phyloP scores from a whole-genome alignment of 1,140 invertebrate genomes.

The Nymphalis io region DNA sequence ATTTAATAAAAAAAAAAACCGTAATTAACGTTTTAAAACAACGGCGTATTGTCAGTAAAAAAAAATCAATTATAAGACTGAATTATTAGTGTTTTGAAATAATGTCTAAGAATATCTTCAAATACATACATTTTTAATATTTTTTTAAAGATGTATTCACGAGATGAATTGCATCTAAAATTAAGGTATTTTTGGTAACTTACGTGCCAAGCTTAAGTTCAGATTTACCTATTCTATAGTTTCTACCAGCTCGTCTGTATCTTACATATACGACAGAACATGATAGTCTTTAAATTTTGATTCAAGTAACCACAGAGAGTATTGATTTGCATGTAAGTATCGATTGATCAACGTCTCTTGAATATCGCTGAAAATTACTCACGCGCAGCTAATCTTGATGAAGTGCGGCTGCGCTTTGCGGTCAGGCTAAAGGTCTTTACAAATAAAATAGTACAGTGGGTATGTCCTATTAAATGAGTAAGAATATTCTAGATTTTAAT shows the following conservation, averaged over 20 bases:
- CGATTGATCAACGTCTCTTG: constrained; percentile 62
- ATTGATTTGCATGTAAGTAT: constrained; percentile 55
- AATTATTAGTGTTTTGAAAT: too few relatives aligned
- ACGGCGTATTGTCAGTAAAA: too few relatives aligned
- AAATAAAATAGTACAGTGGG: constrained; percentile 27
- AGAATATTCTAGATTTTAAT: neutral
- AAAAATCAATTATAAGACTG: too few relatives aligned
- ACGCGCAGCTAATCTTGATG: constrained; percentile 62
- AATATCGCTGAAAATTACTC: constrained; percentile 56
- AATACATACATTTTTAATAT: too few relatives aligned
- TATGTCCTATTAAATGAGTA: neutral
- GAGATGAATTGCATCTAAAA: too few relatives aligned
- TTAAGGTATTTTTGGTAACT: too few relatives aligned
- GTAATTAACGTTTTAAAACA: too few relatives aligned
- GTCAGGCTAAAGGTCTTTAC: constrained; percentile 23
- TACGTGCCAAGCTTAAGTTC: too few relatives aligned
- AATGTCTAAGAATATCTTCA: too few relatives aligned
- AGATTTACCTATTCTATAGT: neutral
- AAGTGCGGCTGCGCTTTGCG: constrained; percentile 33
- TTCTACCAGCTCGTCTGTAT: neutral
- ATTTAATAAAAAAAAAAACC: too few relatives aligned
- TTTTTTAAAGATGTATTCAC: too few relatives aligned
- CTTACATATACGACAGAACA: neutral
- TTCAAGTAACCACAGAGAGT: constrained; percentile 30
- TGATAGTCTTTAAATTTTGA: constrained; percentile 4